Conservation (phyloP, 2,888 invertebrate species). For the Calameuta pallipes region DNA sequence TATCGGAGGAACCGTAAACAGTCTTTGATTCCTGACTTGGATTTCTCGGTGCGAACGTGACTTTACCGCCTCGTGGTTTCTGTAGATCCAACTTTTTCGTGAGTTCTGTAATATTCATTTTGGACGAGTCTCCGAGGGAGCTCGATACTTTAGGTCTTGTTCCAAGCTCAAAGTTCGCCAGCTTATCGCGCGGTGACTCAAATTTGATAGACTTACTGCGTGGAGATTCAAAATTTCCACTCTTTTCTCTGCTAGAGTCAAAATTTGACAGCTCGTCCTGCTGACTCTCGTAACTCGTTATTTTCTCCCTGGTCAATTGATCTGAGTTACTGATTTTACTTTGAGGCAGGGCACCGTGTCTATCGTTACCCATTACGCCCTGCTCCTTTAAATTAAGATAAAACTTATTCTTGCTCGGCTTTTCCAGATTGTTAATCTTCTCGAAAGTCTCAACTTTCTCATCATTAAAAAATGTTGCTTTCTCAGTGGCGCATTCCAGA, state of each 20-base stretch:
- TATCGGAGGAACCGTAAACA: constrained; percentile 43
- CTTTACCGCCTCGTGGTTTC: constrained; percentile 38
- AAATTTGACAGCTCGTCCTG: constrained; percentile 34
- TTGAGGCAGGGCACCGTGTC: constrained; percentile 21
- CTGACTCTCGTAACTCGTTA: constrained; percentile 24
- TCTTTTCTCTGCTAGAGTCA: constrained; percentile 35
- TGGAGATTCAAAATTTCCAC: constrained; percentile 36
- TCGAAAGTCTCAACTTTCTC: constrained; percentile 39
- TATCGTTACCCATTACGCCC: constrained; percentile 21
- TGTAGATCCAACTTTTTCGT: constrained; percentile 50
- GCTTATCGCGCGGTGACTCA: constrained; percentile 41
- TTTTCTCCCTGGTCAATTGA: constrained; percentile 14
- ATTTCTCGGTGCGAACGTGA: constrained; percentile 39
- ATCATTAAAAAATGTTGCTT: constrained; percentile 38
- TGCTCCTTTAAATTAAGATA: constrained; percentile 57
- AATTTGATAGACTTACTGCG: constrained; percentile 40
- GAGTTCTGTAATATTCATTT: constrained; percentile 40
- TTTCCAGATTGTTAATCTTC: constrained; percentile 54
- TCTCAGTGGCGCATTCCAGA: constrained; percentile 35
- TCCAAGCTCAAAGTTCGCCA: constrained; percentile 47
- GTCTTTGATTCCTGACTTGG: constrained; percentile 35
- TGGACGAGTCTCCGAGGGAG: constrained; percentile 37
- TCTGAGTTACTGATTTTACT: constrained; percentile 43
- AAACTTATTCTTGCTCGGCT: constrained; percentile 39
- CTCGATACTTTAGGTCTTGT: constrained; percentile 40